Base-by-base conservation (phyloP, 2,888 invertebrate species). In the Clusia tigrina region DNA sequence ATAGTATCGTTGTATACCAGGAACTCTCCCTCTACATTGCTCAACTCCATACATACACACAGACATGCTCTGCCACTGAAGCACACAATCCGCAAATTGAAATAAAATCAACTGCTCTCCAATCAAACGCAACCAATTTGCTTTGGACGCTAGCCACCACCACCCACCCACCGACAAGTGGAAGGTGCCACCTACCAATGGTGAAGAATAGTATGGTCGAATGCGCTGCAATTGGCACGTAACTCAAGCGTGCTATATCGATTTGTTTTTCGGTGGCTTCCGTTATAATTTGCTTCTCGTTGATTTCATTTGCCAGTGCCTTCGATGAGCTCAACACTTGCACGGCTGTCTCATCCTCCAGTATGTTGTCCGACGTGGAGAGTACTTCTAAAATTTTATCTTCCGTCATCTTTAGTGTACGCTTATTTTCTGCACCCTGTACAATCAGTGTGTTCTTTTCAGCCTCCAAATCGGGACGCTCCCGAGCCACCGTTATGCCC, bases 341-440 rank as follows among this genome's bases (percentile, higher is more conserved):
- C 5, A 96, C 94, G 22, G 95, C 96, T 51, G 91, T 93, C 83
- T 97, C 96, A 79, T 97, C 95, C 82, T 96, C 96, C 58, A 97
- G 84, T 71, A 94, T 91, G 79, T 92, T 92, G 20, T 91, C 92
- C 71, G 90, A 87, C 0, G 91, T 89, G 0, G 88, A 86, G 12
- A 93, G 81, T 0, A 93, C 89, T 81, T 90, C 91, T 12, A 97
- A 85, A 70, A 97, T 97, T 82, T 95, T 93, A 83, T 91, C 92
- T 82, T 97, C 96, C 38, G 95, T 94, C 71, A 96, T 95, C 77
- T 95, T 93, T 63, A 94, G 78, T 65, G 90, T 86, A 53, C 92
- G 89, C 73, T 92, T 90, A 77, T 93, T 93, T 72, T 92, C 92
- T 0, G 96, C 96, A 1, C 93, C 90, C 81, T 96, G 95, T 0